These are phyloP conservation scores for Dicrostonyx torquatus DNA, from an alignment of 2,797 vertebrate genomes.

Conservation along the genomic window DNA sequence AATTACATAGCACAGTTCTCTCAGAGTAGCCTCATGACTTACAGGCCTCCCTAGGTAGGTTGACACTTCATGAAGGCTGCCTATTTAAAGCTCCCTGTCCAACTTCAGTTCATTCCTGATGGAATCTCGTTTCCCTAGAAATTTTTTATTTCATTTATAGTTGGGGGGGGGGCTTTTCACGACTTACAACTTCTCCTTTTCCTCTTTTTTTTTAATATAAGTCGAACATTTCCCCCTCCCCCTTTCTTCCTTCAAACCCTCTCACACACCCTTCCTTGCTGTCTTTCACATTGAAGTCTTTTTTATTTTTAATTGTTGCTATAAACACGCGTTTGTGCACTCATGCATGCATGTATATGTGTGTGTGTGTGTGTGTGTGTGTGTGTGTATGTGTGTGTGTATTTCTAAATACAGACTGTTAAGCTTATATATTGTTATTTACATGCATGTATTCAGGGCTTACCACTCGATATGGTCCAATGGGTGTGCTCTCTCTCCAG, in stretches of 20 bases:
- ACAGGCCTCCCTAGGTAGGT: accelerated
- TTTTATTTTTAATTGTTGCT: not conserved
- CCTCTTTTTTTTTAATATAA: not conserved
- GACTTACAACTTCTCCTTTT: not conserved
- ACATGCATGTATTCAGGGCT: not conserved
- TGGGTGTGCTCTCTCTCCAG: not conserved
- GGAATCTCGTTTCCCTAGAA: not conserved
- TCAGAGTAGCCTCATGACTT: not conserved
- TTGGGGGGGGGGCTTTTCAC: too few relatives aligned
- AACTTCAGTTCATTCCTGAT: not conserved
- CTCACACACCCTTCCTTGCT: not conserved
- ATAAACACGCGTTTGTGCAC: not conserved
- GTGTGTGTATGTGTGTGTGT: not conserved
- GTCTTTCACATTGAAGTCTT: not conserved
- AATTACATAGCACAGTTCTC: not conserved
- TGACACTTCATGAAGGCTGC: not conserved
- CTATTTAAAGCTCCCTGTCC: not conserved
- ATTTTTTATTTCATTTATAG: not conserved
- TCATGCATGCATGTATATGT: not conserved
- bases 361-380: not conserved
- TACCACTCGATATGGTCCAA: not conserved
- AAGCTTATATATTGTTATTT: not conserved
- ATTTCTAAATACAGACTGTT: not conserved
- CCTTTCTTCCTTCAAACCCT: not conserved
- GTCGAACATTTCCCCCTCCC: not conserved